Conservation (phyloP, 1,140 invertebrate genomes). For the Temnothorax nylanderi region DNA sequence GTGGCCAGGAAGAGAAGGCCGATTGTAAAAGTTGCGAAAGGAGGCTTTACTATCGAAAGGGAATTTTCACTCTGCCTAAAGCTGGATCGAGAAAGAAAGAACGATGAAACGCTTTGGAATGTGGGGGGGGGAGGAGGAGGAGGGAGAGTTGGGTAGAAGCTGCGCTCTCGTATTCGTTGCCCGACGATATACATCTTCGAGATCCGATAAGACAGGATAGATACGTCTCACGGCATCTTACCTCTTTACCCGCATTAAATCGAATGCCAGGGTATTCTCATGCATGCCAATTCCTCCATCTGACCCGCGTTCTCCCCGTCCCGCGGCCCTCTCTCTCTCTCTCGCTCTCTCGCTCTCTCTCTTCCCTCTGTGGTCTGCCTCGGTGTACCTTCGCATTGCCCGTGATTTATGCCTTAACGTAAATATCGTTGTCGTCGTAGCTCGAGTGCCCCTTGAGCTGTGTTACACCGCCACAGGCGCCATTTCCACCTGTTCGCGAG, state of each 20-base stretch:
- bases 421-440: constrained; percentile 78
- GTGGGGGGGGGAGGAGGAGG: not conserved
- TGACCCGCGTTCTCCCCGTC: constrained; percentile 1
- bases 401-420: constrained; percentile 81
- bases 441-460: constrained; percentile 63
- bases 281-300: constrained; percentile 83
- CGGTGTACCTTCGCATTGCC: constrained; percentile 40
- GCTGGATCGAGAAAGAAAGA: constrained; percentile 47
- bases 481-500: constrained; percentile 65
- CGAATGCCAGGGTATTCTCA: constrained; percentile 83
- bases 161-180: constrained; percentile 68
- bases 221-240: constrained; percentile 82
- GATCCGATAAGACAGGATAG: constrained; percentile 83
- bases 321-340: not conserved
- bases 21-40: constrained; percentile 22
- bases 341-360: not conserved
- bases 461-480: constrained; percentile 63
- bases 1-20: not conserved
- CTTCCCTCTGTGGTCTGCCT: constrained; percentile 39
- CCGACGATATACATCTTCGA: constrained; percentile 81
- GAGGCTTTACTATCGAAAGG: constrained; percentile 41
- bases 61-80: constrained; percentile 59
- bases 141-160: constrained; percentile 37
- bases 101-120: constrained; percentile 29
- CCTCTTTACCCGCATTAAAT: constrained; percentile 84